These are phyloP conservation scores for Dendrolimus pini DNA, from an alignment of 2,888 invertebrate genomes.

Conservation along the genomic window DNA sequence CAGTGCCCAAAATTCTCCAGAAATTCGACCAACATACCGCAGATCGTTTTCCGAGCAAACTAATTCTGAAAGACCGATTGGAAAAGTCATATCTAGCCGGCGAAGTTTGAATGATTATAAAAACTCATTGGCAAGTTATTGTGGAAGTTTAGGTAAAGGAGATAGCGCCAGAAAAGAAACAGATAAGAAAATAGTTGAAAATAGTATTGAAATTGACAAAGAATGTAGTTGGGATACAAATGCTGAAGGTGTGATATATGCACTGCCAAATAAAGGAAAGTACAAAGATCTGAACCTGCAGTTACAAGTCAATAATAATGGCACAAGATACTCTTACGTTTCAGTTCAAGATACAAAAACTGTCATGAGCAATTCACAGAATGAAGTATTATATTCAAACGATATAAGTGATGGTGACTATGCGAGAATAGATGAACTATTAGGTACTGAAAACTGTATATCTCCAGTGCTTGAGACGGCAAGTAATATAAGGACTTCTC, in stretches of 20 bases:
- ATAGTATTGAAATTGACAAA: slow-evolving; percentile 69
- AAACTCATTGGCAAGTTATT: slow-evolving; percentile 54
- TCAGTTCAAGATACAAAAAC: slow-evolving; percentile 65
- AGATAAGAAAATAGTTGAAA: slow-evolving; percentile 55
- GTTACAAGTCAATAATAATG: slow-evolving; percentile 68
- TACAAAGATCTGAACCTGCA: slow-evolving; percentile 68
- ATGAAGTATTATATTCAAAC: slow-evolving; percentile 61
- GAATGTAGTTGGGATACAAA: slow-evolving; percentile 78
- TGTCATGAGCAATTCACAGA: slow-evolving; percentile 67
- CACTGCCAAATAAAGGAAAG: slow-evolving; percentile 69
- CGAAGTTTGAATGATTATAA: slow-evolving; percentile 67
- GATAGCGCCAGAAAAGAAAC: slow-evolving; percentile 31
- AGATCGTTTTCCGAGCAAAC: slow-evolving; percentile 68
- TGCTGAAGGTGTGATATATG: slow-evolving; percentile 71
- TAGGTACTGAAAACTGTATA: slow-evolving; percentile 62
- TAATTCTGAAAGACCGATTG: slow-evolving; percentile 51
- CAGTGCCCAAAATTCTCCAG: slow-evolving; percentile 64
- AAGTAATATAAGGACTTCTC: slow-evolving; percentile 59
- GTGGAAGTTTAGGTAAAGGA: slow-evolving; percentile 39
- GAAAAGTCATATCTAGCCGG: slow-evolving; percentile 67
- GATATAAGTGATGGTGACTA: slow-evolving; percentile 64
- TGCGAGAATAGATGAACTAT: slow-evolving; percentile 61
- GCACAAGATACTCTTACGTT: slow-evolving; percentile 65
- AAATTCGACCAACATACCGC: slow-evolving; percentile 63
- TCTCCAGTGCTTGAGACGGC: slow-evolving; percentile 53